Base-by-base conservation (phyloP, 2,797 vertebrate species). In the Pterois miles region DNA sequence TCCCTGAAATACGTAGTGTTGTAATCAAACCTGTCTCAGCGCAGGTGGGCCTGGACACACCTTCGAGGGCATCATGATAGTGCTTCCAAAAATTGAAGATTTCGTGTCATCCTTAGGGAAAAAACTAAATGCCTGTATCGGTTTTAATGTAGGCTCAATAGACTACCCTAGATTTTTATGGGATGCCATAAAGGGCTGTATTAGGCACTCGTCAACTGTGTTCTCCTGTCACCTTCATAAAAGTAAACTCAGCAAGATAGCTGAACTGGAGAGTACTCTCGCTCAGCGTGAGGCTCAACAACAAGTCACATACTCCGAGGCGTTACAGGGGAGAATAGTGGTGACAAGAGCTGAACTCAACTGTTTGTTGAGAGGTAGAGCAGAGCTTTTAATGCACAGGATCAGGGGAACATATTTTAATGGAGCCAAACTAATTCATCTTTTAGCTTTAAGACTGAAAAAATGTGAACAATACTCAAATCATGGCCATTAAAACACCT, bases 1-100 rank as follows among this genome's bases (percentile, higher is more conserved):
- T 63, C 23, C 73, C 31, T 8, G 38, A 68, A 29, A 80, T 48
- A 23, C 62, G 58, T 74, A 3, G 48, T 65, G 20, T 54, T 18
- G 16, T 43, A 43, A 43, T 43, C 40, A 18, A 43, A 16, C 40
- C 16, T 43, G 40, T 43, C 16, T 43, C 40, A 43, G 40, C 16
- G 0, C 40, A 18, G 40, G 18, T 43, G 16, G 18, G 16, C 40
- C 40, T 8, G 40, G 40, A 16, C 40, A 43, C 40, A 16, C 40
- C 40, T 43, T 1, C 40, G 0, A 6, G 40, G 40, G 40, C 40
- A 43, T 43, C 16, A 43, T 5, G 36, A 38, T 43, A 7, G 40
- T 3, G 40, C 40, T 43, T 43, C 16, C 18, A 16, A 43, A 43
- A 43, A 43, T 8, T 43, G 3, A 43, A 43, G 40, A 43, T 43